phyloP scores from a whole-genome alignment of 2,113 vertebrate genomes.

The Hyla sarda region DNA sequence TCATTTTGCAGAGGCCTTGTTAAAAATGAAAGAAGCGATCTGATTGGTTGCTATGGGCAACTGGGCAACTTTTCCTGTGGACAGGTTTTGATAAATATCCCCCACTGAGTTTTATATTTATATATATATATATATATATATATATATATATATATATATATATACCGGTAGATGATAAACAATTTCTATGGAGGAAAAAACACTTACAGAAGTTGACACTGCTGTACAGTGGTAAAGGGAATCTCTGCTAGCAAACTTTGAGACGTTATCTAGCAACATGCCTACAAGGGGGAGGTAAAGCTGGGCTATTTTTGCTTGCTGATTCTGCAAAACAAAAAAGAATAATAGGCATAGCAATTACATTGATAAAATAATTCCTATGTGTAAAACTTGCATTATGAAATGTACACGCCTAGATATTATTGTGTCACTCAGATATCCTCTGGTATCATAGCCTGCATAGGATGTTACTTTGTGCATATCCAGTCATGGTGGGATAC shows the following conservation, averaged over 20 bases:
- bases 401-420: neutral
- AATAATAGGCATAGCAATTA: neutral
- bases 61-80: no score
- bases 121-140: no score
- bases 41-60: no score
- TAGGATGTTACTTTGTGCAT: no score
- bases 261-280: slow-evolving; percentile 90
- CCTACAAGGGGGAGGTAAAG: slow-evolving; percentile 90
- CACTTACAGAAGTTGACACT: slow-evolving; percentile 75
- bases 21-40: no score
- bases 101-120: neutral
- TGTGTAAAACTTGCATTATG: neutral
- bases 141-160: no score
- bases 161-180: no score
- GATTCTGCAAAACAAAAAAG: slow-evolving; percentile 80
- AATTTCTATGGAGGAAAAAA: neutral
- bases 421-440: neutral
- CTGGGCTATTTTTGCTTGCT: slow-evolving; percentile 91
- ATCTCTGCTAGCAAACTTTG: slow-evolving; percentile 78
- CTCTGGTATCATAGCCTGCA: neutral
- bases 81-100: no score
- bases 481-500: no score
- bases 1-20: no score
- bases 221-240: slow-evolving; percentile 64
- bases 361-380: neutral